phyloP scores from a whole-genome alignment of 2,797 vertebrate genomes.

The Orientallactaga sibirica region DNA sequence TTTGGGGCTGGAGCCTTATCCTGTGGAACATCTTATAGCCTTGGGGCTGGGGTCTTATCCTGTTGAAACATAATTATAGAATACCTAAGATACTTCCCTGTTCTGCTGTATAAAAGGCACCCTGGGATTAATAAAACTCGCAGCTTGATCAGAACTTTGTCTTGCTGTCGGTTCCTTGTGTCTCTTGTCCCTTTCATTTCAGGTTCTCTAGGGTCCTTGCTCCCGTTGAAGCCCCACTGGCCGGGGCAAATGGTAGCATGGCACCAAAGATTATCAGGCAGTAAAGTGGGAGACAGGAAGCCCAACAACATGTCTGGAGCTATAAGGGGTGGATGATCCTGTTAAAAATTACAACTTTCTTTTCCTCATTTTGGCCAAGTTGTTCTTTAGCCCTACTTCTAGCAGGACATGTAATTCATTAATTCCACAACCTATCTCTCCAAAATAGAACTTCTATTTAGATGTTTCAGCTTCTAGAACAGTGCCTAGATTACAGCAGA shows the following conservation, averaged over 20 bases:
- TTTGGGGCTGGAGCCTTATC: too few relatives aligned
- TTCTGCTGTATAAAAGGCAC: too few relatives aligned
- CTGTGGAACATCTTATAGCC: too few relatives aligned
- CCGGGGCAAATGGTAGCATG: not conserved
- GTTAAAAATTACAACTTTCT: not conserved
- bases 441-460: slow-evolving; percentile 18
- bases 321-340: not conserved
- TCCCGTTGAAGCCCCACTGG: too few relatives aligned
- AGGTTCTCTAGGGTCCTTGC: too few relatives aligned
- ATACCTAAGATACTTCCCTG: too few relatives aligned
- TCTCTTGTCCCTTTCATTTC: too few relatives aligned
- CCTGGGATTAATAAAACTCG: too few relatives aligned
- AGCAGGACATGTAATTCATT: not conserved
- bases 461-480: not conserved
- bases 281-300: not conserved
- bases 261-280: not conserved
- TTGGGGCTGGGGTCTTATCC: too few relatives aligned
- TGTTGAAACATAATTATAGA: too few relatives aligned
- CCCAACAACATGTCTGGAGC: not conserved
- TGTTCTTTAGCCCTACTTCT: not conserved
- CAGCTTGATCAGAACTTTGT: too few relatives aligned
- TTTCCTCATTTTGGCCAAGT: slow-evolving; percentile 1
- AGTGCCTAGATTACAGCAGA: not conserved
- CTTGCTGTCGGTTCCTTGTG: too few relatives aligned
- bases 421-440: not conserved